Evolutionary conservation across 2,113 vertebrate species (phyloP).

Genomic region (Phocoena sinus): DNA sequence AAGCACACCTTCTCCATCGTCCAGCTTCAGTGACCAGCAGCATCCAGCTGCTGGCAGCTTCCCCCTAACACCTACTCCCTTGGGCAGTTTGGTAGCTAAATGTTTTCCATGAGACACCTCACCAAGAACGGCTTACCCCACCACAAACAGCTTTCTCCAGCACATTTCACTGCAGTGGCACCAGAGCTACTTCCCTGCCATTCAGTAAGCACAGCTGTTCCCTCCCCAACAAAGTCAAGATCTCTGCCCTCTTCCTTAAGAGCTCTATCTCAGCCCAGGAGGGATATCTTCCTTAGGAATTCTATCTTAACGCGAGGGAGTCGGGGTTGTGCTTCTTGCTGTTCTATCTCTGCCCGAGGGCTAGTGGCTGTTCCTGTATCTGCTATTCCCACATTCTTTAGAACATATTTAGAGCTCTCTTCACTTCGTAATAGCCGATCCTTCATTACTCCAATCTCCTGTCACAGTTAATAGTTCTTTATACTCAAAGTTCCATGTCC

Average conservation of each 20-base stretch:
- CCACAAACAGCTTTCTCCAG: not conserved
- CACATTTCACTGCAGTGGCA: not conserved
- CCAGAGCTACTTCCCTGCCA: not conserved
- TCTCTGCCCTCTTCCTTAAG: too few relatives aligned
- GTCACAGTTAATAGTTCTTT: not conserved
- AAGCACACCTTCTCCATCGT: fast-evolving
- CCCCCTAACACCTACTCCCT: not conserved
- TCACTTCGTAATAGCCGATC: not conserved
- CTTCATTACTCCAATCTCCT: not conserved
- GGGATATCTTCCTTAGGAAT: not conserved
- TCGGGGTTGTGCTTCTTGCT: not conserved
- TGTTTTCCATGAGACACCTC: not conserved
- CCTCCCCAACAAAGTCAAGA: not conserved
- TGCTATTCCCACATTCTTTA: not conserved
- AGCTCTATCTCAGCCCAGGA: not conserved
- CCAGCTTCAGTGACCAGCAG: not conserved
- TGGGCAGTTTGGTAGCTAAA: not conserved
- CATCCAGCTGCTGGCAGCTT: not conserved
- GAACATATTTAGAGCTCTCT: not conserved
- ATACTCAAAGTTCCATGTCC: not conserved
- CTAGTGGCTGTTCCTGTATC: not conserved
- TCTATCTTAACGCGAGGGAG: not conserved
- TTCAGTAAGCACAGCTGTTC: not conserved
- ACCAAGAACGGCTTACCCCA: not conserved
- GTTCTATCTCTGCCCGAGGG: not conserved